Evolutionary conservation across 2,888 invertebrate species (phyloP).

Genomic region (Dastarcus helophoroides): DNA sequence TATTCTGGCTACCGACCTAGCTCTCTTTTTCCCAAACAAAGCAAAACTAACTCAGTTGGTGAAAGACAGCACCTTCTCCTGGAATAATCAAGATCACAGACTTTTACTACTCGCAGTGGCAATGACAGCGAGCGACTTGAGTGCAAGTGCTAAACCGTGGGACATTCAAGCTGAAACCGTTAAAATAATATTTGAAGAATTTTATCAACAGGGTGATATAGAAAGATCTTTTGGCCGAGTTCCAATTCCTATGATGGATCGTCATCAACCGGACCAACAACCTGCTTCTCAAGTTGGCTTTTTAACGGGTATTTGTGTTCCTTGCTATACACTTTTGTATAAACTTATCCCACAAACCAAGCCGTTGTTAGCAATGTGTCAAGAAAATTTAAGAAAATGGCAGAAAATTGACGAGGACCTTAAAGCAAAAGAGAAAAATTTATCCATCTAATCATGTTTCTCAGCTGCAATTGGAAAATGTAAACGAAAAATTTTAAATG

Average conservation of each 20-base stretch:
- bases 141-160: slow-evolving; percentile 79
- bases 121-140: slow-evolving; percentile 77
- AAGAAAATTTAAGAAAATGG: slow-evolving; percentile 51
- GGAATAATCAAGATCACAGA: slow-evolving; percentile 55
- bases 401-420: slow-evolving; percentile 34
- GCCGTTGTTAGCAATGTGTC: slow-evolving; percentile 57
- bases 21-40: slow-evolving; percentile 68
- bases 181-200: slow-evolving; percentile 63
- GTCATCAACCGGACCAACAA: slow-evolving; percentile 60
- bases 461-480: too few relatives aligned
- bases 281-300: slow-evolving; percentile 74
- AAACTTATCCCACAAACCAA: slow-evolving; percentile 58
- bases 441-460: too few relatives aligned
- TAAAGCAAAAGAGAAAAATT: too few relatives aligned
- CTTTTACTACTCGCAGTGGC: slow-evolving; percentile 60
- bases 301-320: slow-evolving; percentile 66
- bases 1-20: slow-evolving; percentile 76
- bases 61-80: slow-evolving; percentile 47
- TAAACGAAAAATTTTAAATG: too few relatives aligned
- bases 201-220: slow-evolving; percentile 65
- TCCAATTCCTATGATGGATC: slow-evolving; percentile 61
- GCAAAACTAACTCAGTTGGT: slow-evolving; percentile 46
- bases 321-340: slow-evolving; percentile 61
- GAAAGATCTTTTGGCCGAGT: slow-evolving; percentile 53
- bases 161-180: slow-evolving; percentile 69